Evolutionary conservation across 2,888 invertebrate species (phyloP).

Genomic region (Drosophila picticornis): DNA sequence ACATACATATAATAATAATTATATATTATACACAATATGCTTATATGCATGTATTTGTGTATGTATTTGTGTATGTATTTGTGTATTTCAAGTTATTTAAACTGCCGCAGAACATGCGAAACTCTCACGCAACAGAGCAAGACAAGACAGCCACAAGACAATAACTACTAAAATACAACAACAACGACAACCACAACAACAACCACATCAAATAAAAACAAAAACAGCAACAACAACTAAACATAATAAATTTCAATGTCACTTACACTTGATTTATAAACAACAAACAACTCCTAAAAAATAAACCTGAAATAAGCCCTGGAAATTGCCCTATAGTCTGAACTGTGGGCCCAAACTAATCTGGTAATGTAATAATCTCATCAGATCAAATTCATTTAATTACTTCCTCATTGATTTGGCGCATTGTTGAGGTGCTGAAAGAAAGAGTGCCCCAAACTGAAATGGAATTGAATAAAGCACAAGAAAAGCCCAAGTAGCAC

Average conservation of each 20-base stretch:
- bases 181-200: constrained; percentile 22
- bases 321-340: constrained; percentile 6
- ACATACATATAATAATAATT: background rate
- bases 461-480: constrained; percentile 23
- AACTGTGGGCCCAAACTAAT: constrained; percentile 11
- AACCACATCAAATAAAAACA: constrained; percentile 16
- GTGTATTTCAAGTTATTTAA: constrained; percentile 34
- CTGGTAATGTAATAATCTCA: constrained; percentile 35
- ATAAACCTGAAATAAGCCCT: background rate
- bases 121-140: constrained; percentile 77
- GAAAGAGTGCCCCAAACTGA: constrained; percentile 53
- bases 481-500: constrained; percentile 15
- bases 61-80: no score
- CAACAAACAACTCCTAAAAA: constrained; percentile 22
- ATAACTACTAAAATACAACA: constrained; percentile 22
- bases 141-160: constrained; percentile 44
- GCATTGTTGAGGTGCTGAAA: constrained; percentile 50
- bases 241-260: constrained; percentile 79
- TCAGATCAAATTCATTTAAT: constrained; percentile 60
- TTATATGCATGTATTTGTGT: background rate
- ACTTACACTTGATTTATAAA: constrained; percentile 79
- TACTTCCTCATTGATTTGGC: constrained; percentile 74
- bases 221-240: constrained; percentile 26
- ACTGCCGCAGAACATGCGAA: constrained; percentile 69
- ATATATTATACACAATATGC: constrained; percentile 2